phyloP scores from a whole-genome alignment of 2,888 invertebrate genomes.

The Drosophila neonasuta region DNA sequence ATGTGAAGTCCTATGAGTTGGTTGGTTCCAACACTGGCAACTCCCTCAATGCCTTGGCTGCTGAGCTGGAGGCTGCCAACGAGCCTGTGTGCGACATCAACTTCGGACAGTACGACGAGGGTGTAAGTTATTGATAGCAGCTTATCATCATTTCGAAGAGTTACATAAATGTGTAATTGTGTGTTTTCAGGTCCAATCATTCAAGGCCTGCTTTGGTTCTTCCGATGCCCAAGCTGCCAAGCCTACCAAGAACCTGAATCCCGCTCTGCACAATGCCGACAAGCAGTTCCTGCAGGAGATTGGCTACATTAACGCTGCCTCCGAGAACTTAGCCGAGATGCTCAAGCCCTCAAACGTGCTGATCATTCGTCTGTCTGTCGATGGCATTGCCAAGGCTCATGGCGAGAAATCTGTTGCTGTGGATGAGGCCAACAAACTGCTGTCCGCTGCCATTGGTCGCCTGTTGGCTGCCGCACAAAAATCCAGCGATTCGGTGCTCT shows the following conservation, averaged over 20 bases:
- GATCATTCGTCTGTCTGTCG: slow-evolving; percentile 72
- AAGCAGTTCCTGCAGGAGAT: slow-evolving; percentile 78
- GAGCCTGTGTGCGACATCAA: slow-evolving; percentile 86
- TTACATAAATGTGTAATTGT: not conserved
- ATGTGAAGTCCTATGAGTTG: slow-evolving; percentile 74
- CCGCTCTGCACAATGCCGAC: slow-evolving; percentile 76
- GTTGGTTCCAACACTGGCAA: slow-evolving; percentile 68
- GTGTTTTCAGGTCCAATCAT: slow-evolving; percentile 59
- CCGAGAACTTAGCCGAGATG: slow-evolving; percentile 67
- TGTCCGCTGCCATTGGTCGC: slow-evolving; percentile 82
- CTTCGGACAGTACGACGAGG: slow-evolving; percentile 85
- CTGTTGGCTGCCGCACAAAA: slow-evolving; percentile 84
- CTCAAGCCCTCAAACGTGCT: slow-evolving; percentile 71
- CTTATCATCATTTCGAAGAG: not conserved
- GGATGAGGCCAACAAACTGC: slow-evolving; percentile 76
- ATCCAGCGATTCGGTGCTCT: slow-evolving; percentile 83
- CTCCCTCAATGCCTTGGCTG: slow-evolving; percentile 84
- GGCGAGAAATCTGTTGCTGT: slow-evolving; percentile 78
- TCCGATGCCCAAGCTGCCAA: slow-evolving; percentile 60
- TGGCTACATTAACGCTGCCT: slow-evolving; percentile 65
- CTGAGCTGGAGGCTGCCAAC: slow-evolving; percentile 85
- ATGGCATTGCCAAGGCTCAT: slow-evolving; percentile 77
- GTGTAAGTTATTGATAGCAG: slow-evolving; percentile 83
- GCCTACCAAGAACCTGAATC: slow-evolving; percentile 74
- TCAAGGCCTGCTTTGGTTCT: slow-evolving; percentile 72